Evolutionary conservation across 2,888 invertebrate species (phyloP).

Genomic region (Pherbina coryleti): DNA sequence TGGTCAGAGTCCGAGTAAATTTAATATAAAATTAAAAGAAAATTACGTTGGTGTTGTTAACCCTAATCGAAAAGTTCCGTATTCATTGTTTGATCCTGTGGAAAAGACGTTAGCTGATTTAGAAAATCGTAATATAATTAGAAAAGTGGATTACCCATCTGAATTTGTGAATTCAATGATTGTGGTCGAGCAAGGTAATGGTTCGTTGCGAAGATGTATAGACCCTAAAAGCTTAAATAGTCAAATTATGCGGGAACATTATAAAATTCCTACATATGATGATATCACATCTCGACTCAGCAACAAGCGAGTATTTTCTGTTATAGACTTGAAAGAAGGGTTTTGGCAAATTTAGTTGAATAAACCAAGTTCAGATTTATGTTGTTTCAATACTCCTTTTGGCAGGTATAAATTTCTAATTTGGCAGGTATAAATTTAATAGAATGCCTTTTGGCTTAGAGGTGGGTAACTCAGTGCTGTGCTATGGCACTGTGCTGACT

Average conservation of each 20-base stretch:
- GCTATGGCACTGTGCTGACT: no score
- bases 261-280: slow-evolving; percentile 6
- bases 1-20: not conserved
- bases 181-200: not conserved
- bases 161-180: slow-evolving; percentile 6
- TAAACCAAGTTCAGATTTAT: slow-evolving; percentile 30
- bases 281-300: not conserved
- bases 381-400: slow-evolving; percentile 40
- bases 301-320: not conserved
- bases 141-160: not conserved
- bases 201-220: not conserved
- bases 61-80: not conserved
- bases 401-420: slow-evolving; percentile 42
- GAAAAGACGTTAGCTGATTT: not conserved
- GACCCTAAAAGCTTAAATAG: not conserved
- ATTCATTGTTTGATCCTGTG: not conserved
- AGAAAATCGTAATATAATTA: not conserved
- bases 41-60: not conserved
- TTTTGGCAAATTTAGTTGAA: slow-evolving; percentile 41
- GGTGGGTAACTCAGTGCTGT: no score
- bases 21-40: not conserved
- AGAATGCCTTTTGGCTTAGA: slow-evolving; percentile 47
- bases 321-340: not conserved
- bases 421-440: no score
- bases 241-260: slow-evolving; percentile 4